phyloP scores from a whole-genome alignment of 2,113 vertebrate genomes.

The Halcyon malimbica region DNA sequence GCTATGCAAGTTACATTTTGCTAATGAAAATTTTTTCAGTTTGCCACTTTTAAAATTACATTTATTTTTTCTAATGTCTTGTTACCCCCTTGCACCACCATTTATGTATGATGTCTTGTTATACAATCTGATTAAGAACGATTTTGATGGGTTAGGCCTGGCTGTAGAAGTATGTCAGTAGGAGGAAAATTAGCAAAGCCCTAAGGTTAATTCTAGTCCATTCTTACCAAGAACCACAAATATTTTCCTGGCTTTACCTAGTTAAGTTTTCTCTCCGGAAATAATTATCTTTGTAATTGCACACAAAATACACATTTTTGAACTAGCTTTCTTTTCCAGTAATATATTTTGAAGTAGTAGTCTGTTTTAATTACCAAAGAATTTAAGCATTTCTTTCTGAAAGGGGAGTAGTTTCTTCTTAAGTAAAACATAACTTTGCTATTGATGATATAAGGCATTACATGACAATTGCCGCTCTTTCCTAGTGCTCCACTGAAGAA shows the following conservation, averaged over 20 bases:
- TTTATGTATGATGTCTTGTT: neutral
- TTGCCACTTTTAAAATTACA: neutral
- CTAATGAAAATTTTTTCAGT: neutral
- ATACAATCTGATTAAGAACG: neutral
- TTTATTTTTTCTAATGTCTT: neutral
- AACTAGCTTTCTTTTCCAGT: neutral
- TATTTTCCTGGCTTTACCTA: constrained; percentile 23
- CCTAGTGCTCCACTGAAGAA: neutral
- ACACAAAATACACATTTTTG: neutral
- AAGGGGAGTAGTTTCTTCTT: neutral
- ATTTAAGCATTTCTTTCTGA: neutral
- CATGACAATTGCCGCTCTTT: neutral
- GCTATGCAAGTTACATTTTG: neutral
- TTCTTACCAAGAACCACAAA: constrained; percentile 46
- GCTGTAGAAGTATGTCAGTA: neutral
- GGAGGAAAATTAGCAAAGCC: constrained; percentile 29
- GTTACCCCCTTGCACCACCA: neutral
- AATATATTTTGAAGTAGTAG: neutral
- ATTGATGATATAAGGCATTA: neutral
- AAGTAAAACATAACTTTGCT: neutral
- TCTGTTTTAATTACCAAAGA: neutral
- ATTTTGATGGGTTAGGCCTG: neutral
- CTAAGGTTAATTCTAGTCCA: constrained; percentile 33
- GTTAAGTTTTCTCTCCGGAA: constrained; percentile 24
- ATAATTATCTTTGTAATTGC: neutral